A percentile compares a stretch with the other conserved stretches of the same genome.
These are phyloP conservation scores for Hedya salicella DNA, from an alignment of 2,888 invertebrate genomes.

Conservation along the genomic window DNA sequence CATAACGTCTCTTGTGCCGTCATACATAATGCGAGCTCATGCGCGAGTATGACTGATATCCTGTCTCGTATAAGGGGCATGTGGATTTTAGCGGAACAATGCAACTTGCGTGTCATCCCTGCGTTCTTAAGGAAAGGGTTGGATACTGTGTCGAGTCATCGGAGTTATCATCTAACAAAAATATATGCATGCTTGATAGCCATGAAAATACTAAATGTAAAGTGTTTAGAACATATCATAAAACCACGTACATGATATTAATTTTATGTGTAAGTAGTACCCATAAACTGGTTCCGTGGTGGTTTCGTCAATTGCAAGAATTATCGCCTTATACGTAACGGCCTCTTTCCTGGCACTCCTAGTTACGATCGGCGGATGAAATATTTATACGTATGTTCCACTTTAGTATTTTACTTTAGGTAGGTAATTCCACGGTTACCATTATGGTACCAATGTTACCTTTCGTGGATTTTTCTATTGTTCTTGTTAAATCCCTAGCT, in stretches of 20 bases:
- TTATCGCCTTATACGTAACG: conserved; percentile 40
- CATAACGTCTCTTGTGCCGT: conserved; percentile 36
- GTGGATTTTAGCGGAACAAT: conserved; percentile 41
- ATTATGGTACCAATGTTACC: background rate
- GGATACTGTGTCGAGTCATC: conserved; percentile 7
- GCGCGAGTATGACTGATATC: conserved; percentile 56
- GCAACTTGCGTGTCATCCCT: conserved; percentile 26
- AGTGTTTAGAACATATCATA: conserved; percentile 5
- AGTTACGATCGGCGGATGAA: conserved; percentile 19
- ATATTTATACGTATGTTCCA: background rate
- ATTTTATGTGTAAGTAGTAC: conserved; percentile 28
- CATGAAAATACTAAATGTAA: background rate
- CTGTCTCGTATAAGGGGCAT: conserved; percentile 47
- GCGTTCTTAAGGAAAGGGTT: conserved; percentile 24
- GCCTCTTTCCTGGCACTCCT: conserved; percentile 32
- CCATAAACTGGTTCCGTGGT: conserved; percentile 34
- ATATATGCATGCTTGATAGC: background rate
- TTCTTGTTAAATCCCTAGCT: no score
- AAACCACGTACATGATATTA: conserved; percentile 7
- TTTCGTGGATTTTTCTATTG: background rate
- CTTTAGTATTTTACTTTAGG: background rate
- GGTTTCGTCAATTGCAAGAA: conserved; percentile 25
- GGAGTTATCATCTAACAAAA: background rate
- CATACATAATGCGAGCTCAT: conserved; percentile 51
- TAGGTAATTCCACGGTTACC: background rate